Percentiles rank a stretch among this genome's conserved stretches.
phyloP scores from a whole-genome alignment of 2,888 invertebrate species.

The Odontocerum albicorne region DNA sequence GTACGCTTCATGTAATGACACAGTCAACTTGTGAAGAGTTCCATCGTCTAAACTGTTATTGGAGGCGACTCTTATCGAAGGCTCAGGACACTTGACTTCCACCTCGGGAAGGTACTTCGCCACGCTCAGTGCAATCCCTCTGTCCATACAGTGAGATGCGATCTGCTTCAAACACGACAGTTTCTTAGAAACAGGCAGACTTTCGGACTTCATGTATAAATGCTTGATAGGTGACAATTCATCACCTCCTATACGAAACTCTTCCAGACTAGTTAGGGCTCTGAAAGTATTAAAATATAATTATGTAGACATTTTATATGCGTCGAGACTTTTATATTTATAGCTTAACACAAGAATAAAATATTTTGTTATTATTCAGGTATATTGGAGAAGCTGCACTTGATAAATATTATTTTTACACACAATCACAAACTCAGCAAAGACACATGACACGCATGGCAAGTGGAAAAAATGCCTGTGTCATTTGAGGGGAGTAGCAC shows the following conservation, averaged over 20 bases:
- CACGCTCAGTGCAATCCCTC: slow-evolving; percentile 68
- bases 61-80: slow-evolving; percentile 73
- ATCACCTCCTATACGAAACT: slow-evolving; percentile 60
- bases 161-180: slow-evolving; percentile 61
- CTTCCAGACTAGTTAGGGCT: slow-evolving; percentile 49
- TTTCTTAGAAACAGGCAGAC: slow-evolving; percentile 51
- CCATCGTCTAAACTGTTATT: slow-evolving; percentile 64
- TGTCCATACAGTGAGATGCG: slow-evolving; percentile 64
- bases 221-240: slow-evolving; percentile 75
- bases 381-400: too few relatives aligned
- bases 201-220: slow-evolving; percentile 61
- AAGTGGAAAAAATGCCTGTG: too few relatives aligned
- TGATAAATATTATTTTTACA: too few relatives aligned
- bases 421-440: too few relatives aligned
- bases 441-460: too few relatives aligned
- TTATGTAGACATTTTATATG: too few relatives aligned
- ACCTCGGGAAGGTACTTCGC: slow-evolving; percentile 69
- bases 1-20: slow-evolving; percentile 49
- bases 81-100: slow-evolving; percentile 66
- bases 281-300: too few relatives aligned
- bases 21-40: slow-evolving; percentile 57
- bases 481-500: too few relatives aligned
- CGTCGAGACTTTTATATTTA: too few relatives aligned
- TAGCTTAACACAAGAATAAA: too few relatives aligned
- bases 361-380: too few relatives aligned